Evolutionary conservation across 2,888 invertebrate genomes (phyloP).

Genomic region (Meiosimyza platycephala): DNA sequence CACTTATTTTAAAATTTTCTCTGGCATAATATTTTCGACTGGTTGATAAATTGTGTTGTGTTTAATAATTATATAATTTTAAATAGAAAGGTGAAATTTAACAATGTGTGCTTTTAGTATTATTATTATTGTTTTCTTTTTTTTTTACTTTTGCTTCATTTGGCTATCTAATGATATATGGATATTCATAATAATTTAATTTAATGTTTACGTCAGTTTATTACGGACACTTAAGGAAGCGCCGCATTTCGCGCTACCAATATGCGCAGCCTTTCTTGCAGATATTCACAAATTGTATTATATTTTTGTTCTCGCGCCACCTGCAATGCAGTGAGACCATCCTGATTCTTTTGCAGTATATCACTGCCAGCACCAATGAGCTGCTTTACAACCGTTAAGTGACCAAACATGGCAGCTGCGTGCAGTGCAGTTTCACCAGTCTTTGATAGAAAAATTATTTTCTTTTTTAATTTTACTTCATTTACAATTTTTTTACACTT

Average conservation of each 20-base stretch:
- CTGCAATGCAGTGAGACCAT: slow-evolving; percentile 76
- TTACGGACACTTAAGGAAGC: slow-evolving; percentile 41
- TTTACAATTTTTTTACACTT: slow-evolving; percentile 64
- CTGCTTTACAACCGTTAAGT: slow-evolving; percentile 81
- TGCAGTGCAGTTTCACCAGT: slow-evolving; percentile 93
- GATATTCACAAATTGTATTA: slow-evolving; percentile 64
- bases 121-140: slow-evolving; percentile 31
- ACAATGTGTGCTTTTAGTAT: slow-evolving; percentile 3
- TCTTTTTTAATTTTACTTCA: neutral
- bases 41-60: too few species aligned
- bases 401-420: slow-evolving; percentile 91
- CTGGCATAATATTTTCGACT: too few species aligned
- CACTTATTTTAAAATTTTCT: too few species aligned
- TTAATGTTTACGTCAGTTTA: neutral
- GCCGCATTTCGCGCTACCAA: slow-evolving; percentile 49
- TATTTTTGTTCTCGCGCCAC: slow-evolving; percentile 70
- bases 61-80: too few species aligned
- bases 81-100: too few species aligned
- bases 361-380: slow-evolving; percentile 78
- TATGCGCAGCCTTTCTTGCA: slow-evolving; percentile 60
- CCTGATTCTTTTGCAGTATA: slow-evolving; percentile 77
- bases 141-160: slow-evolving; percentile 40
- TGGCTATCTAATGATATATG: slow-evolving; percentile 26
- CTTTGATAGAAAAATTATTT: slow-evolving; percentile 68
- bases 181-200: neutral